Base-by-base conservation (phyloP, 1,140 invertebrate species). In the Papilio polyxenes region DNA sequence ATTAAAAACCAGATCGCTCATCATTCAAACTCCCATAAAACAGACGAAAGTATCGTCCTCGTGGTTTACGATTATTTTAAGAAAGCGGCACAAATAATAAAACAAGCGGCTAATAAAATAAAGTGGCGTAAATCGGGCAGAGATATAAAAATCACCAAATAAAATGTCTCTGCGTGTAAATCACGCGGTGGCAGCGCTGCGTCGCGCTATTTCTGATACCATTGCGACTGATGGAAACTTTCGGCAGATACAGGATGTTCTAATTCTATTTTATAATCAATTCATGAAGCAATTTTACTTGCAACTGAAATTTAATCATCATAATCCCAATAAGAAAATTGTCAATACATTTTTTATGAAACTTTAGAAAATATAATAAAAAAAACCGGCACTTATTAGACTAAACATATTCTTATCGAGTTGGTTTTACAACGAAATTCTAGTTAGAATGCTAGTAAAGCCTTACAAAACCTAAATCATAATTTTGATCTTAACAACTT, bases 141-240 rank as follows among this genome's bases (percentile, higher is more conserved):
- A 48, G 40, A 80, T 49, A 80, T 80, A 80, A 80, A 80, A 80
- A 80, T 80, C 78, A 69, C 78, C 40, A 69, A 80, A 80, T 49
- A 69, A 80, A 80, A 80, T 65, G 62, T 80, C 78, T 40, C 59
- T 40, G n/a, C 37, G 40, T 49, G 62, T 69, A 80, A 80, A 80
- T 80, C 78, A 80, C 78, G 62, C 40, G 40, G 65, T 15, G 20
- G 62, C 62, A 31, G 62, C 75, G 17, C 37, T n/a, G 13, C 13
- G 37, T 7, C 44, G n/a, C 78, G 78, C 78, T 62, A 80, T 65
- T 48, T 80, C 59, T n/a, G 77, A 40, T 75, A 37, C 74, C 74
- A 37, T 20, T n/a, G 17, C 37, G 76, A 78, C 20, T 78, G 76
- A 59, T 59, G 76, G 23, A 65, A 48, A 20, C 56, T n/a, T 51